A percentile compares a stretch with the other conserved stretches of the same genome.
These are phyloP conservation scores for Phalera bucephala DNA, from an alignment of 2,888 invertebrate species.

Conservation along the genomic window DNA sequence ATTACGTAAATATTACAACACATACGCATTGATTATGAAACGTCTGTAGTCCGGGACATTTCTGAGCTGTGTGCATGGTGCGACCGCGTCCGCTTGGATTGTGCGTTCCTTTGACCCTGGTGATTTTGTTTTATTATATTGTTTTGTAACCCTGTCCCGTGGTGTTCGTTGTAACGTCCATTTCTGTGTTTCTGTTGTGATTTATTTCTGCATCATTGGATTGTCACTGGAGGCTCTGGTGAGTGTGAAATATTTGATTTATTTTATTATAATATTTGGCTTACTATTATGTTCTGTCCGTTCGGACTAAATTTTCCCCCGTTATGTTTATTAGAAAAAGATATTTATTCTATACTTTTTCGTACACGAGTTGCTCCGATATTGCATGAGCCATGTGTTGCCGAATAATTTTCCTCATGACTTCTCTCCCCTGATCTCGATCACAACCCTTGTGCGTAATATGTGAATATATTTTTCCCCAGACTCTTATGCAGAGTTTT, in stretches of 20 bases:
- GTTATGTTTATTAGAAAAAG: too few species aligned
- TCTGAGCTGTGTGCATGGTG: constrained; percentile 41
- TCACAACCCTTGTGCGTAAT: background rate
- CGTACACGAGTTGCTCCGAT: too few species aligned
- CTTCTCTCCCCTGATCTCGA: background rate
- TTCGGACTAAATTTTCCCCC: too few species aligned
- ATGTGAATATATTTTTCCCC: too few species aligned
- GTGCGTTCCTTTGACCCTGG: constrained; percentile 71
- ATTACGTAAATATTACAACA: constrained; percentile 82
- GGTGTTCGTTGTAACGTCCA: constrained; percentile 55
- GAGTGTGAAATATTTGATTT: constrained; percentile 38
- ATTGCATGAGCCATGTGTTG: constrained; percentile 1
- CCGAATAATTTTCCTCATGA: background rate
- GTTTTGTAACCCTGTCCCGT: constrained; percentile 61
- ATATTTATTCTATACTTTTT: too few species aligned
- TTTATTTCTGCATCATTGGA: constrained; percentile 67
- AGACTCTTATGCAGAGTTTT: too few species aligned
- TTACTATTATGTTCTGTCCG: too few species aligned
- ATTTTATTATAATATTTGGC: background rate
- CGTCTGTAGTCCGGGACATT: constrained; percentile 45
- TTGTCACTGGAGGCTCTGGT: constrained; percentile 67
- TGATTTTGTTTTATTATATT: constrained; percentile 73
- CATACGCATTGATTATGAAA: constrained; percentile 73
- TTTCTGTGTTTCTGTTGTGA: constrained; percentile 71
- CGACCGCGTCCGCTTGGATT: constrained; percentile 58